A percentile compares a stretch with the other conserved stretches of the same genome.
Evolutionary conservation across 1,140 invertebrate genomes (phyloP).

Genomic region (Anoplolepis gracilipes): DNA sequence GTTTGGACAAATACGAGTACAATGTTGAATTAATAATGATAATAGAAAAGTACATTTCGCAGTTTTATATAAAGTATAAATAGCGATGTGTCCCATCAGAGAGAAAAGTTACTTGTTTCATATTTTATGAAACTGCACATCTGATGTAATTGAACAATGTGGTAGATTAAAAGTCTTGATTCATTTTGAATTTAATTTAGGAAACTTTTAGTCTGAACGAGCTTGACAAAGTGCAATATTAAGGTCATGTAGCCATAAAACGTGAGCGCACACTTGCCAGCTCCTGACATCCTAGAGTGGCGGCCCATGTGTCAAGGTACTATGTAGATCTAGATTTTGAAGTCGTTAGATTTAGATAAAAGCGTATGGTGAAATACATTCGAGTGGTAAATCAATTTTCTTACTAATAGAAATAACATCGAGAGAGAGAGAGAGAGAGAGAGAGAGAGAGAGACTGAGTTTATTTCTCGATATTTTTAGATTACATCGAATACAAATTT

Average conservation of each 20-base stretch:
- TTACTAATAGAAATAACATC: not conserved
- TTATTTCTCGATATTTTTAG: slow-evolving; percentile 9
- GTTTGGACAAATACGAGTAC: not conserved
- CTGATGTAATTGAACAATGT: not conserved
- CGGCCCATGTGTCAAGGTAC: slow-evolving; percentile 13
- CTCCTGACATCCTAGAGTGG: not conserved
- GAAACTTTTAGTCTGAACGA: not conserved
- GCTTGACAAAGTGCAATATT: slow-evolving; percentile 31
- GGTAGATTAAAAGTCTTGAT: not conserved
- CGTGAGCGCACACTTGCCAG: not conserved
- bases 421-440: too few species aligned
- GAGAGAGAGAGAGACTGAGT: too few species aligned
- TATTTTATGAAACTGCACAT: too few species aligned
- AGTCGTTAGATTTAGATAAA: slow-evolving; percentile 32
- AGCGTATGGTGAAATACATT: not conserved
- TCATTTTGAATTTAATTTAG: not conserved
- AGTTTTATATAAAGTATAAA: too few species aligned
- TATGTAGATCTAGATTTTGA: slow-evolving; percentile 10
- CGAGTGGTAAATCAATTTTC: not conserved
- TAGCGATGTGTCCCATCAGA: too few species aligned
- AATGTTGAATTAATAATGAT: slow-evolving; percentile 12
- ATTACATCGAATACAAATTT: not conserved
- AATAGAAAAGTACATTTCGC: not conserved
- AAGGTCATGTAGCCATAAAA: not conserved
- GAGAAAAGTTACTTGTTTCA: slow-evolving; percentile 26